These are phyloP conservation scores for Jordanella pulchra DNA, from an alignment of 2,797 vertebrate genomes.

Conservation along the genomic window DNA sequence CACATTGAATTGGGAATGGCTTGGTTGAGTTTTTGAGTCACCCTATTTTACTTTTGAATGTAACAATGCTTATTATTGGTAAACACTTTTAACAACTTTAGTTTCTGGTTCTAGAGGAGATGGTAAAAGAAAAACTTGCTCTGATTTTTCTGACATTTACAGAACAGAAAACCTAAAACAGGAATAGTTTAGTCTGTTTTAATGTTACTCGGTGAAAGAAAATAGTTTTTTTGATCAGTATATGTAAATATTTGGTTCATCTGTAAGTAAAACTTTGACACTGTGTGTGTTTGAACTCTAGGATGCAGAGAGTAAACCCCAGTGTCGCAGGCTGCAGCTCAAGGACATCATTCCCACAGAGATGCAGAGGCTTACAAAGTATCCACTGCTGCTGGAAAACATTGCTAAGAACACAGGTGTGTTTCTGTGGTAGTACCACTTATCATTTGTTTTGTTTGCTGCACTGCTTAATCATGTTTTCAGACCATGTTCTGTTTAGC, in stretches of 20 bases:
- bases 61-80: not conserved
- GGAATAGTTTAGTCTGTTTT: not conserved
- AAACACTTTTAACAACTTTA: not conserved
- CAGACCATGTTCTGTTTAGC: not conserved
- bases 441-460: not conserved
- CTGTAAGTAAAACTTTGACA: not conserved
- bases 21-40: too few species aligned
- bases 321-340: constrained; percentile 90
- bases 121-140: too few species aligned
- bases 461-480: not conserved
- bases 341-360: constrained; percentile 94
- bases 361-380: constrained; percentile 94
- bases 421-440: not conserved
- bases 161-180: not conserved
- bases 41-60: not conserved
- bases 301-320: constrained; percentile 89
- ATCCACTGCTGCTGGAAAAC: constrained; percentile 89
- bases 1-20: too few species aligned
- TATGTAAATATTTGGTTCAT: not conserved
- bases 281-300: constrained; percentile 54
- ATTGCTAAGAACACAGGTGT: constrained; percentile 90
- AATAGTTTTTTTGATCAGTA: too few species aligned
- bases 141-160: not conserved
- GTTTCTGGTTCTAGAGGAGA: not conserved
- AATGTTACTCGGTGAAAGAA: not conserved